Conservation (phyloP, 1,140 invertebrate genomes). For the Pseudomyrmex pallidus region DNA sequence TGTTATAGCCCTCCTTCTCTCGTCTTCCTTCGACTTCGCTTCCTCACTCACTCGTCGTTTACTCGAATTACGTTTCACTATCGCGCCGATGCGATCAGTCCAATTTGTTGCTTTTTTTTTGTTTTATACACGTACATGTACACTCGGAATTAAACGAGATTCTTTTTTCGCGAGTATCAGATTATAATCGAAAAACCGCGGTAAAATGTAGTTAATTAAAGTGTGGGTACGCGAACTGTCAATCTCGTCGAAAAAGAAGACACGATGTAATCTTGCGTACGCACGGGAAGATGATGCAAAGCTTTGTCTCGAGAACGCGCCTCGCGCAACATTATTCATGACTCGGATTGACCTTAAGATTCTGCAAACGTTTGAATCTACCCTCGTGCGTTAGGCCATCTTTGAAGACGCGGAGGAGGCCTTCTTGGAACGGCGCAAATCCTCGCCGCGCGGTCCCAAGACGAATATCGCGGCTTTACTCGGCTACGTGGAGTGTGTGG, state of each 20-base stretch:
- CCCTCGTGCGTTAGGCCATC: slow-evolving; percentile 36
- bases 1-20: background rate
- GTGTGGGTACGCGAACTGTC: no score
- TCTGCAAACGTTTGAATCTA: slow-evolving; percentile 9
- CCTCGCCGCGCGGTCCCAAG: slow-evolving; percentile 58
- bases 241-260: background rate
- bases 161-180: background rate
- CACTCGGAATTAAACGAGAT: background rate
- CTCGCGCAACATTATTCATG: slow-evolving; percentile 37
- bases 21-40: slow-evolving; percentile 49
- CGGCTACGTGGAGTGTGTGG: slow-evolving; percentile 17
- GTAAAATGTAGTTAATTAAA: no score
- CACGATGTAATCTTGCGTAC: slow-evolving; percentile 4
- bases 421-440: slow-evolving; percentile 54
- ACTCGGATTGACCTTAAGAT: slow-evolving; percentile 32
- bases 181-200: background rate
- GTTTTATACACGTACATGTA: background rate
- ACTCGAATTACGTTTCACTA: slow-evolving; percentile 72
- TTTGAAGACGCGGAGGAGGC: slow-evolving; percentile 32
- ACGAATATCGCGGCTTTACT: slow-evolving; percentile 73
- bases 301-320: background rate
- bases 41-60: slow-evolving; percentile 57
- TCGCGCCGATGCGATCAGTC: background rate
- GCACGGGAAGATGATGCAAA: background rate
- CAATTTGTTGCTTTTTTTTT: slow-evolving; percentile 9